Evolutionary conservation across 2,113 vertebrate species (phyloP), one percentile per base, ranked within the genome.

Genomic region (Garra rufa): DNA sequence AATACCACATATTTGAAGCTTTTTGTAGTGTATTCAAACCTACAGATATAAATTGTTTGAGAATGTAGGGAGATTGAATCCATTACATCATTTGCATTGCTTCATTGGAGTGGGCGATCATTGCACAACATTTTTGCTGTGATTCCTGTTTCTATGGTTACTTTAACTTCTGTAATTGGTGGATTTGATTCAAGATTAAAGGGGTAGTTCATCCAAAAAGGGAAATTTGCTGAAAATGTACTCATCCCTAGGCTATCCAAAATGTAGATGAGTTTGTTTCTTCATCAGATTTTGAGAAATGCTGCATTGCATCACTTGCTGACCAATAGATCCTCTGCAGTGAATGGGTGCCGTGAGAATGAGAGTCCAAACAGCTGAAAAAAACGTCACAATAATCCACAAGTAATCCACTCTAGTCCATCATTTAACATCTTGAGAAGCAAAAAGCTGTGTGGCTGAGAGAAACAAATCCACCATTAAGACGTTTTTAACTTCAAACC

Each of bases 71-170:
- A 57, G 52, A 57, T 21, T 19, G 6, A 52, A 55, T 21, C 1
- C 3, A 61, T 61, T 61, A 11, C 10, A 13, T 61, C 13, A 26
- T 63, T 63, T 28, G n/a, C 26, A 28, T 63, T 14, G 24, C 59
- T 63, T 63, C 59, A 63, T 1, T 63, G n/a, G 57, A 28, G 59
- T 63, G 26, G 24, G 26, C n/a, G 24, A 14, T 57, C 21, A n/a
- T n/a, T 57, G 21, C 52, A 28, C 24, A 63, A 63, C 24, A 4
- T 63, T 26, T 63, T 24, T 63, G 26, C 59, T 14, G 59, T 28
- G 57, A 61, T 61, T 61, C 24, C 24, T 61, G 59, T 63, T 63
- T 63, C 59, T n/a, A 63, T 14, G 59, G 59, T 63, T 63, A 26
- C 59, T 63, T 14, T 28, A 24, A 26, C 24, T 63, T 63, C 59